These are phyloP conservation scores for Achroia grisella DNA, from an alignment of 1,140 invertebrate species.

Conservation along the genomic window DNA sequence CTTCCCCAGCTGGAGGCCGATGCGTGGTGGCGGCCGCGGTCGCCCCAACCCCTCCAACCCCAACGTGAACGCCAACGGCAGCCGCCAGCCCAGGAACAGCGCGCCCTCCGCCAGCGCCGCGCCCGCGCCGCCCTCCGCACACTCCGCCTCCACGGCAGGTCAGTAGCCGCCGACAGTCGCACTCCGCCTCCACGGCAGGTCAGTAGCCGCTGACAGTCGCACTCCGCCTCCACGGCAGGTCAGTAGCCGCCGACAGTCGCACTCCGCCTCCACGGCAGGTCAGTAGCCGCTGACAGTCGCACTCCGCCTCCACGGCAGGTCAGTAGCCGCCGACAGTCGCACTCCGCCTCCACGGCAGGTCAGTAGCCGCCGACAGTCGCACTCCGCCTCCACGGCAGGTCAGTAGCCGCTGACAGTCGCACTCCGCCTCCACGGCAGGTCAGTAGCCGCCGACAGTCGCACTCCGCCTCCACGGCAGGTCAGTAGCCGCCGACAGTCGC, in stretches of 20 bases:
- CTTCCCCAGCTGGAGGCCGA: conserved; percentile 45
- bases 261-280: conserved; percentile 10
- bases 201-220: neutral
- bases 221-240: conserved; percentile 10
- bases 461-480: conserved; percentile 10
- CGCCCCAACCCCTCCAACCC: conserved; percentile 1
- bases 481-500: no score
- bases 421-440: conserved; percentile 10
- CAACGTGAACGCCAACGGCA: conserved; percentile 10
- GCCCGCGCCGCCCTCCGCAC: conserved; percentile 11
- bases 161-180: neutral
- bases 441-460: no score
- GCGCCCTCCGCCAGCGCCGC: conserved; percentile 2
- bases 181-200: conserved; percentile 10
- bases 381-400: conserved; percentile 10
- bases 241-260: neutral
- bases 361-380: no score
- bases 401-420: no score
- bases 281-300: neutral
- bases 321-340: no score
- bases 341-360: conserved; percentile 10
- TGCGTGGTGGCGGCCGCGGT: conserved; percentile 40
- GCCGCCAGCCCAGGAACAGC: conserved; percentile 10
- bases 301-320: conserved; percentile 10
- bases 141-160: conserved; percentile 10